phyloP scores from a whole-genome alignment of 2,113 vertebrate genomes.

The Furnarius figulus region DNA sequence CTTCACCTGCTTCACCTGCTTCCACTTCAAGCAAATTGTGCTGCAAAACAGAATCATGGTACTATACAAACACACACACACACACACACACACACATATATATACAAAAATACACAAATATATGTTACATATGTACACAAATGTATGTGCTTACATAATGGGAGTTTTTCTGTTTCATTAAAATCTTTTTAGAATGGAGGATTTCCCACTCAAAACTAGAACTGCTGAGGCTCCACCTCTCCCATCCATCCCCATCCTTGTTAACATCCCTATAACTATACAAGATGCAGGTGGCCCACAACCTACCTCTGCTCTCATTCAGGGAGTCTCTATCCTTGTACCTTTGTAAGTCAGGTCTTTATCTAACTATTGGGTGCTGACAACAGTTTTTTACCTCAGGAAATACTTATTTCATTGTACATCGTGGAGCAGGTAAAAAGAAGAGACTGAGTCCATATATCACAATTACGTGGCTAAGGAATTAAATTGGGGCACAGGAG shows the following conservation, averaged over 20 bases:
- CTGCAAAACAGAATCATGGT: background rate
- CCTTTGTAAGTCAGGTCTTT: background rate
- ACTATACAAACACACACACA: background rate
- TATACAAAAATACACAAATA: background rate
- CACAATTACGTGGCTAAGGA: background rate
- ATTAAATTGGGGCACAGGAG: background rate
- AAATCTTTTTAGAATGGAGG: background rate
- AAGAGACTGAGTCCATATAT: background rate
- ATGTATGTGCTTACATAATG: background rate
- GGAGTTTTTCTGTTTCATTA: background rate
- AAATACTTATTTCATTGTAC: background rate
- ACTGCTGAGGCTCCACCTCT: background rate
- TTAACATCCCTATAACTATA: background rate
- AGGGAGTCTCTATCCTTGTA: background rate
- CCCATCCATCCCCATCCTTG: rapidly evolving
- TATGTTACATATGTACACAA: background rate
- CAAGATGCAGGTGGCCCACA: background rate
- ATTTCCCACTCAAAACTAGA: background rate
- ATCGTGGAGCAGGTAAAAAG: background rate
- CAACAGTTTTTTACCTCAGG: background rate
- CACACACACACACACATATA: background rate
- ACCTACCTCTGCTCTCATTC: background rate
- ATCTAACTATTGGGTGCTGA: background rate
- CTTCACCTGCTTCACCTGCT: slow-evolving; percentile 16
- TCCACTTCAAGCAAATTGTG: slow-evolving; percentile 15